A percentile compares a stretch with the other conserved stretches of the same genome.
phyloP scores from a whole-genome alignment of 1,140 invertebrate genomes.

The Centruroides vittatus region DNA sequence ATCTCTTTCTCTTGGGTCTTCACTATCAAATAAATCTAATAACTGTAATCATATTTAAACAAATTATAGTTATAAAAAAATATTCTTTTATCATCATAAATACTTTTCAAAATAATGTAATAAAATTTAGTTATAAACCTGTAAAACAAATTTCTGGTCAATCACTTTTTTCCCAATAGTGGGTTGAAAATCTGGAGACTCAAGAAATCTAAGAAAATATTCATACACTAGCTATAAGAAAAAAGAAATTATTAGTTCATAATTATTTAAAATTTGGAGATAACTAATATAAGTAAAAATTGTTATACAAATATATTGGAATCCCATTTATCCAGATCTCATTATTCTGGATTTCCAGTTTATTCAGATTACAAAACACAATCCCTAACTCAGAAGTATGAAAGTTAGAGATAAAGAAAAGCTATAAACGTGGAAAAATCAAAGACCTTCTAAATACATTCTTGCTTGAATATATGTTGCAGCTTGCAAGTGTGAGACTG shows the following conservation, averaged over 20 bases:
- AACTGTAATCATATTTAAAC: conserved; percentile 86
- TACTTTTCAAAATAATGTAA: conserved; percentile 28
- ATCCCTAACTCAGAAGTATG: too few species aligned
- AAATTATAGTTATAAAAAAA: conserved; percentile 63
- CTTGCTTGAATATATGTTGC: too few species aligned
- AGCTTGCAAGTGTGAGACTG: too few species aligned
- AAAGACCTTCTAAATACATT: too few species aligned
- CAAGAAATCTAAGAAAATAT: conserved; percentile 5
- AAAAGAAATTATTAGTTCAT: background rate
- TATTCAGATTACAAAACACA: too few species aligned
- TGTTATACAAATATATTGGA: too few species aligned
- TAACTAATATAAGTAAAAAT: too few species aligned
- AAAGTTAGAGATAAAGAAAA: too few species aligned
- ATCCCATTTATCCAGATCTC: too few species aligned
- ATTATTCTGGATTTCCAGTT: too few species aligned
- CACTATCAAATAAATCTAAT: conserved; percentile 95
- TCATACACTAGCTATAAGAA: conserved; percentile 5
- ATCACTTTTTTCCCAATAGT: conserved; percentile 93
- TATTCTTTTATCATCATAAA: conserved; percentile 4
- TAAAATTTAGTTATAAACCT: conserved; percentile 89
- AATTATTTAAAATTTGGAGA: too few species aligned
- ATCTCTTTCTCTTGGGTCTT: conserved; percentile 96
- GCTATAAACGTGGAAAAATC: too few species aligned
- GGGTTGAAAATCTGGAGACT: conserved; percentile 84
- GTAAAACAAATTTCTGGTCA: conserved; percentile 95